Evolutionary conservation across 1,140 invertebrate genomes (phyloP), one percentile per base, ranked within the genome.

Genomic region (Aphidius ervi): DNA sequence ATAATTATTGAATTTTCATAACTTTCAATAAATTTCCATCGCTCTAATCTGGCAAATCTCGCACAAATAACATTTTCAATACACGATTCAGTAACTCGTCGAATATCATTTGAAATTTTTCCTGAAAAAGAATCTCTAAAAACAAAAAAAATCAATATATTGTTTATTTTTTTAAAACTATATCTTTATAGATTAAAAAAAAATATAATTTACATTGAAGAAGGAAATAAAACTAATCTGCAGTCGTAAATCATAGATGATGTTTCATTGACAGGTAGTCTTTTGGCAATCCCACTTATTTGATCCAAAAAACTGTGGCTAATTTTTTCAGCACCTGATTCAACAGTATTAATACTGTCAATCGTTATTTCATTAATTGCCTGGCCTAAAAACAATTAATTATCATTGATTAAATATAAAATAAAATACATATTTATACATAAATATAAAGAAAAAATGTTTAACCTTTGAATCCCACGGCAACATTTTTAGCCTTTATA

Each of bases 401-500:
- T 31, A 31, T 31, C 23, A 31, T 31, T 31, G 23, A 31, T 31
- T 31, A 31, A 31, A 31, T 31, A 31, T 31, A 31, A 31, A 31
- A 31, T 4, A 31, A 31, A 31, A 31, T 3, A 31, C 4, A 31
- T 31, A 3, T 31, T 31, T 3, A 31, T 31, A 31, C 4, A 31
- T 31, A 31, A 31, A 31, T 31, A 31, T 31, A 31, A 31, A 31
- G 23, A 58, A 46, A 58, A 23, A 4, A 54, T 46, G 40, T 49
- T 43, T 61, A 47, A 66, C 65, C 62, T 57, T 39, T 48, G 50
- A 69, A 66, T 52, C 41, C 9, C 7, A 65, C 41, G 0, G 23
- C 9, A 2, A 46, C n/a, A 57, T 66, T 42, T 7, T 63, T 52
- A 9, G 64, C 63, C 7, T 65, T 42, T 55, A 67, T 10, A 23